These are phyloP conservation scores for Trochalopteron elliotii DNA, from an alignment of 2,113 vertebrate species.

Conservation along the genomic window DNA sequence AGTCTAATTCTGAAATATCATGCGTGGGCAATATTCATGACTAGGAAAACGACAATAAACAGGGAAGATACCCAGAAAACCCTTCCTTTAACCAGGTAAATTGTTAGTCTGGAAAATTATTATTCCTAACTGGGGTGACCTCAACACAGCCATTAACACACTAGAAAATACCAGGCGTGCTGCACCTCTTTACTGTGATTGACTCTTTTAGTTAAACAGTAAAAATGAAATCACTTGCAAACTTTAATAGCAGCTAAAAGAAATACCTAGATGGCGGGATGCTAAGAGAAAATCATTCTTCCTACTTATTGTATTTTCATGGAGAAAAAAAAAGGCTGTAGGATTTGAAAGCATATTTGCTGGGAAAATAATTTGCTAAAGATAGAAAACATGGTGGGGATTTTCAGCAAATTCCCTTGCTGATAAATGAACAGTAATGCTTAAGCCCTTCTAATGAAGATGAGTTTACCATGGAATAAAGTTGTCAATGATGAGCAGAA, in stretches of 20 bases:
- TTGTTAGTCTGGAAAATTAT: slow-evolving; percentile 9
- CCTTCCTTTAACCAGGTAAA: slow-evolving; percentile 8
- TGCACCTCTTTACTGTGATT: background rate
- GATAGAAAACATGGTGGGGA: slow-evolving; percentile 1
- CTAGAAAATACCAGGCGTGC: background rate
- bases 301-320: background rate
- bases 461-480: slow-evolving; percentile 68
- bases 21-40: background rate
- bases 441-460: slow-evolving; percentile 69
- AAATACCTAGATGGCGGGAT: background rate
- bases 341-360: slow-evolving; percentile 32
- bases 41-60: background rate
- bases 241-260: background rate
- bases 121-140: background rate
- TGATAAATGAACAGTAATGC: slow-evolving; percentile 54
- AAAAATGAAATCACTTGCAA: slow-evolving; percentile 14
- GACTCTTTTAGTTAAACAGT: slow-evolving; percentile 7
- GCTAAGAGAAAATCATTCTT: background rate
- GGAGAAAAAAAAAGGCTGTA: background rate
- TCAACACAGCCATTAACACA: background rate
- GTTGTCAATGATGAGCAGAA: slow-evolving; percentile 61
- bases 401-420: slow-evolving; percentile 56
- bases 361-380: slow-evolving; percentile 50
- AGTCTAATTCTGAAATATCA: background rate
- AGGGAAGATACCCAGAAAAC: background rate